Evolutionary conservation across 2,113 vertebrate species (phyloP).

Genomic region (Mellivora capensis): DNA sequence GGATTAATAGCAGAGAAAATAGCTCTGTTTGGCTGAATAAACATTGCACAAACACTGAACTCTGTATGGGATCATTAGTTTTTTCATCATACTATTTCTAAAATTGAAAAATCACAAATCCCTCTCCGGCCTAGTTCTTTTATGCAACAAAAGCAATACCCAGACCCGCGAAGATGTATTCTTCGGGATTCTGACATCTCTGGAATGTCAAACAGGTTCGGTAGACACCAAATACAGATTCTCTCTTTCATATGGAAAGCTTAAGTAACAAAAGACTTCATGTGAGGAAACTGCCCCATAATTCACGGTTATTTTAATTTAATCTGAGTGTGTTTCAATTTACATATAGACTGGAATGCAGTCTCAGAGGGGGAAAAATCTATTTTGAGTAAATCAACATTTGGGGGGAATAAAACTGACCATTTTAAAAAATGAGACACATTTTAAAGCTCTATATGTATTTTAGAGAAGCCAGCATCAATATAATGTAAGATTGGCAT

Average conservation of each 20-base stretch:
- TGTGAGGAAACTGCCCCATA: conserved; percentile 21
- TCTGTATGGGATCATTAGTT: conserved; percentile 60
- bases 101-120: conserved; percentile 72
- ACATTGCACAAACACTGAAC: conserved; percentile 49
- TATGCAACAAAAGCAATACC: conserved; percentile 74
- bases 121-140: conserved; percentile 63
- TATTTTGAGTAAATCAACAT: conserved; percentile 61
- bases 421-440: conserved; percentile 45
- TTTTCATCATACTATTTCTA: conserved; percentile 72
- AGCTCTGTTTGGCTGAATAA: conserved; percentile 62
- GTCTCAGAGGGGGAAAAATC: background rate
- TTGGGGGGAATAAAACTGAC: conserved; percentile 35
- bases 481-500: background rate
- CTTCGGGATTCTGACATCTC: conserved; percentile 66
- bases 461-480: conserved; percentile 24
- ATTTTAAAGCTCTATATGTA: conserved; percentile 3
- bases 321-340: conserved; percentile 62
- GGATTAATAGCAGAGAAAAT: conserved; percentile 66
- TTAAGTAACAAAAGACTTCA: conserved; percentile 70
- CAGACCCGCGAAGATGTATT: conserved; percentile 67
- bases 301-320: conserved; percentile 61
- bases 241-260: conserved; percentile 59
- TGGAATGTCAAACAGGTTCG: conserved; percentile 79
- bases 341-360: conserved; percentile 59
- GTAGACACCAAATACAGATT: conserved; percentile 69